These are phyloP conservation scores for Anthrax anthrax DNA, from an alignment of 2,888 invertebrate species.

Conservation along the genomic window DNA sequence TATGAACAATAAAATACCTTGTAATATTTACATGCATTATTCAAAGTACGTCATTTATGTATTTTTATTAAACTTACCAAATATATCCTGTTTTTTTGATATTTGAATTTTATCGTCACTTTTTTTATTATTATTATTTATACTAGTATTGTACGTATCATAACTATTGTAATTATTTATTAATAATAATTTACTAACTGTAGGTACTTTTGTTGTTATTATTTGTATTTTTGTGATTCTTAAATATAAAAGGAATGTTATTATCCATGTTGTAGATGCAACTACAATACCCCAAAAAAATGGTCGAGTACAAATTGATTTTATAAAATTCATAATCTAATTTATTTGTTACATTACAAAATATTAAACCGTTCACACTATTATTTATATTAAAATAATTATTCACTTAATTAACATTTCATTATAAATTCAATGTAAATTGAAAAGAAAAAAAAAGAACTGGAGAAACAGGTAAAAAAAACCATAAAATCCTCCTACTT, in stretches of 20 bases:
- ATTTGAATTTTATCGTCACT: neutral
- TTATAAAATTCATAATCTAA: neutral
- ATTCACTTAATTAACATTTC: no score
- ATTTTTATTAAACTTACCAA: neutral
- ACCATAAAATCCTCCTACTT: no score
- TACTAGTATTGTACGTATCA: neutral
- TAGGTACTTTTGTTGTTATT: neutral
- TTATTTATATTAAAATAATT: no score
- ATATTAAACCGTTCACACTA: no score
- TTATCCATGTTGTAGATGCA: slow-evolving; percentile 59
- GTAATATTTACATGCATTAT: no score
- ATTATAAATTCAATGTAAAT: no score
- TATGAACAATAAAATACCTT: neutral
- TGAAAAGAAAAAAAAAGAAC: no score
- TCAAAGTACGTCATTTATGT: no score
- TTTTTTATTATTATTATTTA: neutral
- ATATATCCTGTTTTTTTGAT: neutral
- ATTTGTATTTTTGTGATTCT: slow-evolving; percentile 4
- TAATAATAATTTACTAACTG: slow-evolving; percentile 3
- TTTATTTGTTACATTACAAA: no score
- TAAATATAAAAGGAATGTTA: slow-evolving; percentile 55
- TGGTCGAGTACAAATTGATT: slow-evolving; percentile 18
- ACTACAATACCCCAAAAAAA: slow-evolving; percentile 59
- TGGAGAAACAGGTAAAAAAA: no score
- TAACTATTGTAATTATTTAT: neutral